Conservation (phyloP, 1,140 invertebrate species). For the Pogonognathellus flavescens region DNA sequence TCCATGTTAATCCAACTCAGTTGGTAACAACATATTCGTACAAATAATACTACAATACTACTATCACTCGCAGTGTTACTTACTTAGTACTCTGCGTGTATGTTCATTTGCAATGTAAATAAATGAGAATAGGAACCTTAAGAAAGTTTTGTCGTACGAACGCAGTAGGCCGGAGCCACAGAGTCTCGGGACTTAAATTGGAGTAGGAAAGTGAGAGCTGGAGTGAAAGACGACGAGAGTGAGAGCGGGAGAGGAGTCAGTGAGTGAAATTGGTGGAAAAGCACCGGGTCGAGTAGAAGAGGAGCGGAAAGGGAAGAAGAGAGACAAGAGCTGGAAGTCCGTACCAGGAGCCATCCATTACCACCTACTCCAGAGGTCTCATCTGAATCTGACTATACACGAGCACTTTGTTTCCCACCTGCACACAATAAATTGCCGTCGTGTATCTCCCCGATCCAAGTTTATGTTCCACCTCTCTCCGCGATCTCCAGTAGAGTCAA, state of each 20-base stretch:
- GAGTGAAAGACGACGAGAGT: neutral
- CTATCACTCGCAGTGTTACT: too few species aligned
- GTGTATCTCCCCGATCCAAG: neutral
- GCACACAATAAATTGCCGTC: slow-evolving; percentile 59
- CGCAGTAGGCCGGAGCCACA: too few species aligned
- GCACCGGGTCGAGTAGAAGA: neutral
- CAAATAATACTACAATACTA: too few species aligned
- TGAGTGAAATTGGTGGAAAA: neutral
- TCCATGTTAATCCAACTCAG: too few species aligned
- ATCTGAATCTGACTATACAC: slow-evolving; percentile 43
- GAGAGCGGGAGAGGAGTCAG: neutral
- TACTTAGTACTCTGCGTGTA: too few species aligned
- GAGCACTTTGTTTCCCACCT: slow-evolving; percentile 60
- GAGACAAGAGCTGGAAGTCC: slow-evolving; percentile 16
- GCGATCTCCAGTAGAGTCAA: neutral
- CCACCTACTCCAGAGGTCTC: slow-evolving; percentile 34
- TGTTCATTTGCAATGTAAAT: too few species aligned
- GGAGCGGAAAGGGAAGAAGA: neutral
- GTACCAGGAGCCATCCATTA: slow-evolving; percentile 58
- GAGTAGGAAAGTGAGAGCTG: neutral
- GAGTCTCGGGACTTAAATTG: neutral
- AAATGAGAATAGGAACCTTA: too few species aligned
- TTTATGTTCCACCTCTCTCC: neutral
- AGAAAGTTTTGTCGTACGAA: too few species aligned
- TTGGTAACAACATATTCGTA: too few species aligned